Conservation (phyloP, 1,140 invertebrate species). For the Steinernema feltiae region DNA sequence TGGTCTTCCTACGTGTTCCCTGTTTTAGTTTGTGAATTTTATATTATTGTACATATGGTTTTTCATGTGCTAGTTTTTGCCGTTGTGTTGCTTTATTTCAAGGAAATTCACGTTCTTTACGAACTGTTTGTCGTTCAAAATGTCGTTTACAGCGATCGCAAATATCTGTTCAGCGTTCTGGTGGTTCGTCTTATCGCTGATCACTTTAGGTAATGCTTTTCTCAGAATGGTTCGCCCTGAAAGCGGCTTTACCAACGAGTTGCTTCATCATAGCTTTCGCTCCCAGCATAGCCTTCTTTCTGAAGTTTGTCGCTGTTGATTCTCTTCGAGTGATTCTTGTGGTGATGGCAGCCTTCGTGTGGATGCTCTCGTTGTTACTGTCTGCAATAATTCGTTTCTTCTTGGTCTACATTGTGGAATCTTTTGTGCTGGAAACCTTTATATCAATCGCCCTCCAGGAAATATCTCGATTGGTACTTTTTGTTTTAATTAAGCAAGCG, state of each 20-base stretch:
- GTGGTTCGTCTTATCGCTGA: neutral
- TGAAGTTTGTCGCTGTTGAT: neutral
- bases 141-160: too few relatives aligned
- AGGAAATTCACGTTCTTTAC: too few relatives aligned
- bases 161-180: too few relatives aligned
- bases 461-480: neutral
- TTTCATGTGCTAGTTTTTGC: too few relatives aligned
- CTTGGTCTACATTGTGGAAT: neutral
- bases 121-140: too few relatives aligned
- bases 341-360: slow-evolving; percentile 1
- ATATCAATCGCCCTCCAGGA: neutral
- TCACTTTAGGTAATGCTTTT: neutral
- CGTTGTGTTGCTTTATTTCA: too few relatives aligned
- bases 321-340: neutral
- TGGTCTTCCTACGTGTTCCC: slow-evolving; percentile 3
- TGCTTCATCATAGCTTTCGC: slow-evolving; percentile 5
- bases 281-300: neutral
- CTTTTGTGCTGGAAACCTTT: neutral
- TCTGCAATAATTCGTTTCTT: neutral
- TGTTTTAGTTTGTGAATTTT: neutral
- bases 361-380: neutral
- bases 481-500: neutral
- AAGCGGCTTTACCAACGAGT: neutral
- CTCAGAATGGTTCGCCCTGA: neutral
- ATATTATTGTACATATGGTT: neutral